Evolutionary conservation across 2,888 invertebrate genomes (phyloP), one percentile per base, ranked within the genome.

Genomic region (Aradus depressus): DNA sequence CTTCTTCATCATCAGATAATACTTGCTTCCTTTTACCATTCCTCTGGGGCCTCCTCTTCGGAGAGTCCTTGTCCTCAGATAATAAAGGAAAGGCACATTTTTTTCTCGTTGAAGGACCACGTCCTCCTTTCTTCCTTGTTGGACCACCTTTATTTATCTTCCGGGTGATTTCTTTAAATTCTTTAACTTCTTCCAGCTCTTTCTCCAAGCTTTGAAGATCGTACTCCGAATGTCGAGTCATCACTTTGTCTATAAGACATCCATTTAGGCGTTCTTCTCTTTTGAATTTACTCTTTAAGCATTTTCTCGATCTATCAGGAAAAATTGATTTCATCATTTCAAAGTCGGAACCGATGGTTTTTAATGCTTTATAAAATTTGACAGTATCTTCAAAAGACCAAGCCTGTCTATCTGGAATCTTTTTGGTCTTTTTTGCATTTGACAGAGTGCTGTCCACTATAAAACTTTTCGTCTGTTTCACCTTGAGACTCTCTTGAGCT

Each of bases 341-440:
- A 68, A 96, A 96, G 72, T 96, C 95, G 0, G 93, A 91, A 0
- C 95, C 95, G 44, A 93, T 76, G 6, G 83, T 82, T 60, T 86
- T 89, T 8, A 96, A 69, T 1, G 91, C 91, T 62, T 84, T 79
- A 69, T 92, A 96, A 70, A 95, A 95, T 59, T 84, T 81, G n/a
- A 87, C 71, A 0, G 92, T 93, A 64, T 93, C 91, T 53, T 75
- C 6, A 61, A 62, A 44, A 38, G 41, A 25, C n/a, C 21, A 42
- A 14, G 14, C 21, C n/a, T 14, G 39, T 18, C 21, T n/a, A 39
- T 39, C 16, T 4, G 16, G 39, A 16, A 18, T n/a, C 18, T 19
- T 16, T 18, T 18, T 39, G 39, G n/a, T 19, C 14, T 16, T 6
- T 34, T 18, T 3, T 6, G 14, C 3, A 16, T 34, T 25, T 18